phyloP scores from a whole-genome alignment of 1,140 invertebrate species.

The Andrena cerasifolii region DNA sequence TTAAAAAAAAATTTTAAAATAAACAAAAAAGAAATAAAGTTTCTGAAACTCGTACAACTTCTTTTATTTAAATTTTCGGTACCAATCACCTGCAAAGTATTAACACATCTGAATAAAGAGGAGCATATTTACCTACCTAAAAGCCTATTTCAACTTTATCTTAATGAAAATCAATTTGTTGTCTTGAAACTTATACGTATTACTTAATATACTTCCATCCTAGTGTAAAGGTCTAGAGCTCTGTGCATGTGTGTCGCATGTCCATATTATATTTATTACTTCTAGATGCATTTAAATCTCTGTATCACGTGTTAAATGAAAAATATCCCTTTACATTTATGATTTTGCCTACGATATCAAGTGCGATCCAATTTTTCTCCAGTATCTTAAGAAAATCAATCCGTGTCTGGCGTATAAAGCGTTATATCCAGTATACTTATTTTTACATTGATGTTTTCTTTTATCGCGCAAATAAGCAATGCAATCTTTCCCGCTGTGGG shows the following conservation, averaged over 20 bases:
- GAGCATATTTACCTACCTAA: constrained; percentile 40
- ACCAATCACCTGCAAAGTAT: constrained; percentile 43
- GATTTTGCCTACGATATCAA: constrained; percentile 31
- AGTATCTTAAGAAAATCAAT: constrained; percentile 60
- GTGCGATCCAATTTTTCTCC: constrained; percentile 66
- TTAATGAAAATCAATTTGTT: constrained; percentile 16
- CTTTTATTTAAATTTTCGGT: constrained; percentile 45
- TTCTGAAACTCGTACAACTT: constrained; percentile 39
- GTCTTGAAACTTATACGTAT: constrained; percentile 3
- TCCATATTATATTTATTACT: constrained; percentile 66
- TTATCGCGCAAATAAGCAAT: constrained; percentile 32
- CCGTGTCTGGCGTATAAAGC: constrained; percentile 18
- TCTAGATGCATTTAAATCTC: constrained; percentile 21
- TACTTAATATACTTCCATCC: constrained; percentile 25
- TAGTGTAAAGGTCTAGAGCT: constrained; percentile 59
- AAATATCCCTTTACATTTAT: not conserved
- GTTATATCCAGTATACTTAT: constrained; percentile 47
- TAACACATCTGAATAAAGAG: constrained; percentile 35
- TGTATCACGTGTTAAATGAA: constrained; percentile 26
- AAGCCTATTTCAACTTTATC: constrained; percentile 19
- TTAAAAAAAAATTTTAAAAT: constrained; percentile 39
- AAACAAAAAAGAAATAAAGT: constrained; percentile 27
- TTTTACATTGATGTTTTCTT: constrained; percentile 19
- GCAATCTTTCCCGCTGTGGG: constrained; percentile 10
- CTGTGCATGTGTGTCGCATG: constrained; percentile 78